phyloP scores from a whole-genome alignment of 1,140 invertebrate genomes.

The Lucilia sericata region DNA sequence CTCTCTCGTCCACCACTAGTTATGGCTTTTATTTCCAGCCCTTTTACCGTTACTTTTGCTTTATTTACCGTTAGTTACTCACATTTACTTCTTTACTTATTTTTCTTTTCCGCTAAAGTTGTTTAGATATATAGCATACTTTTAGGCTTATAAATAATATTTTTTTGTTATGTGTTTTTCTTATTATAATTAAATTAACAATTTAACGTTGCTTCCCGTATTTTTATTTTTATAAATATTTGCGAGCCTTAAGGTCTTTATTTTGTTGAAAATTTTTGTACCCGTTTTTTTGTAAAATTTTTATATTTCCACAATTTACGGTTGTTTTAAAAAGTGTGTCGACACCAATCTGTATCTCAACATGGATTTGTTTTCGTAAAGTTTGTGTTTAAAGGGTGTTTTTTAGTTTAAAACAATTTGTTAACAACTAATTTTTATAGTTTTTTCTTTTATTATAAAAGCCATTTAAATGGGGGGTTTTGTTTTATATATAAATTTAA shows the following conservation, averaged over 20 bases:
- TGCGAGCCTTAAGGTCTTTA: conserved; percentile 28
- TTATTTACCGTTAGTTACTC: neutral
- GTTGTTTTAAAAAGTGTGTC: conserved; percentile 88
- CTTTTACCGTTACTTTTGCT: neutral
- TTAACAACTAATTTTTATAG: neutral
- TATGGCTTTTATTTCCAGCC: neutral
- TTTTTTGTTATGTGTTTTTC: neutral
- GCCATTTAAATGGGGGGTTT: neutral
- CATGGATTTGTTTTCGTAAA: conserved; percentile 70
- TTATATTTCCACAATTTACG: conserved; percentile 71
- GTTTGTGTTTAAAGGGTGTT: conserved; percentile 8
- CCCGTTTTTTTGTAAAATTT: conserved; percentile 46
- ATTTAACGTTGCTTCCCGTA: no score
- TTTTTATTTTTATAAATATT: conserved; percentile 7
- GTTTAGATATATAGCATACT: conserved; percentile 21
- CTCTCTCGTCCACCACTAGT: neutral
- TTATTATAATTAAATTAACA: conserved; percentile 34
- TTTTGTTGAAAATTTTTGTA: conserved; percentile 39
- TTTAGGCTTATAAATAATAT: conserved; percentile 26
- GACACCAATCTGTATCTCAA: conserved; percentile 88
- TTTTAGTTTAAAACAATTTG: neutral
- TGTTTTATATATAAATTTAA: neutral
- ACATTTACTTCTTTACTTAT: neutral
- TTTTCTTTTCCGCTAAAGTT: conserved; percentile 7
- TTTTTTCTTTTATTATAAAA: neutral